Evolutionary conservation across 23 tunicate species (phyloP).

Genomic region (Styela plicata): DNA sequence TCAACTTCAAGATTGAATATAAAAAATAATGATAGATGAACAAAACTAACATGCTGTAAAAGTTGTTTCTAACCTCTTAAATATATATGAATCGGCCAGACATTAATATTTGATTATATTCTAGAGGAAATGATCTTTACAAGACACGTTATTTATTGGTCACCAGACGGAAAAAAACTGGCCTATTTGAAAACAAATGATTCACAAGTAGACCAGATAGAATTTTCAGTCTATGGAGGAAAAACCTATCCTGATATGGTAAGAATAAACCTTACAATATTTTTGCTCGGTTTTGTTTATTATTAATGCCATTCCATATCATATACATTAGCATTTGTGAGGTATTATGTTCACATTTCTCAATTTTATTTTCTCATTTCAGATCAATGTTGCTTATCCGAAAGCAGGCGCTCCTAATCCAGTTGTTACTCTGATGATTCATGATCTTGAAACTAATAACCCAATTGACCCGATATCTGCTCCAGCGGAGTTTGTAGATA

Average conservation of each 20-base stretch:
- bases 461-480: background rate
- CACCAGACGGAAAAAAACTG: conserved; percentile 48
- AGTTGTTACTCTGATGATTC: conserved; percentile 35
- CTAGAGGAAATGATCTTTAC: conserved; percentile 93
- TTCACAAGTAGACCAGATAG: conserved; percentile 55
- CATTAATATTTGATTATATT: conserved; percentile 1
- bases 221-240: conserved; percentile 53
- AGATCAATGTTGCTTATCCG: conserved; percentile 87
- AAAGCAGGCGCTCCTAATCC: conserved; percentile 85
- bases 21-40: no score
- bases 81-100: no score
- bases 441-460: background rate
- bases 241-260: conserved; percentile 73
- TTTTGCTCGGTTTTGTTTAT: no score
- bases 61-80: no score
- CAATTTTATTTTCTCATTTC: no score
- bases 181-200: conserved; percentile 70
- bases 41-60: no score
- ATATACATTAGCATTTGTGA: no score
- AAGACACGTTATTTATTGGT: conserved; percentile 80
- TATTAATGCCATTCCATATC: no score
- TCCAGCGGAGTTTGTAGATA: no score
- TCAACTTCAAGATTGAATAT: no score
- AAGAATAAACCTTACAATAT: no score
- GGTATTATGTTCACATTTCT: no score